phyloP scores from a whole-genome alignment of 2,888 invertebrate species.

The Eupithecia dodoneata region DNA sequence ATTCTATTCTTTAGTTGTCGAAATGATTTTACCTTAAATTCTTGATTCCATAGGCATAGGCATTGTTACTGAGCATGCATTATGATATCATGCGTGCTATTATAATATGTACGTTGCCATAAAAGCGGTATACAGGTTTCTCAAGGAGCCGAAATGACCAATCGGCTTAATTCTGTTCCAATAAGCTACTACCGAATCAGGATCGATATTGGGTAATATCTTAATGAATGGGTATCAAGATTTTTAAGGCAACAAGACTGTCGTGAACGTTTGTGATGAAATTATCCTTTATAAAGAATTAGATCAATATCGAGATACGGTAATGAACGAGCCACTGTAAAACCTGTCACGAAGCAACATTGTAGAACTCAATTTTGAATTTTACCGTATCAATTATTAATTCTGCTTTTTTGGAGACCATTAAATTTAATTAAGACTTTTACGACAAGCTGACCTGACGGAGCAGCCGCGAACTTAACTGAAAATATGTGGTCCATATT shows the following conservation, averaged over 20 bases:
- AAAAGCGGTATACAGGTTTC: conserved; percentile 14
- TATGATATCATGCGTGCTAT: conserved; percentile 4
- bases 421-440: conserved; percentile 17
- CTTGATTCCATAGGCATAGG: background rate
- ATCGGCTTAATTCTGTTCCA: conserved; percentile 18
- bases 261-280: conserved; percentile 39
- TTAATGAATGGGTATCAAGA: conserved; percentile 34
- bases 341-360: conserved; percentile 17
- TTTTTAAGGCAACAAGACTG: conserved; percentile 37
- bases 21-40: background rate
- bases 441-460: conserved; percentile 18
- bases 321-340: conserved; percentile 30
- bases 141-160: conserved; percentile 17
- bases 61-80: background rate
- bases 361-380: background rate
- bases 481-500: conserved; percentile 16
- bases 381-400: conserved; percentile 8
- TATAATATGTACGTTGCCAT: conserved; percentile 2
- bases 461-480: conserved; percentile 15
- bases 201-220: conserved; percentile 34
- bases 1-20: background rate
- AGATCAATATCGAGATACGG: conserved; percentile 29
- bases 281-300: conserved; percentile 31
- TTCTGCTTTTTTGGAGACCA: conserved; percentile 4
- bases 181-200: conserved; percentile 22